phyloP scores from a whole-genome alignment of 2,113 vertebrate species.

The Triplophysa siluroides region DNA sequence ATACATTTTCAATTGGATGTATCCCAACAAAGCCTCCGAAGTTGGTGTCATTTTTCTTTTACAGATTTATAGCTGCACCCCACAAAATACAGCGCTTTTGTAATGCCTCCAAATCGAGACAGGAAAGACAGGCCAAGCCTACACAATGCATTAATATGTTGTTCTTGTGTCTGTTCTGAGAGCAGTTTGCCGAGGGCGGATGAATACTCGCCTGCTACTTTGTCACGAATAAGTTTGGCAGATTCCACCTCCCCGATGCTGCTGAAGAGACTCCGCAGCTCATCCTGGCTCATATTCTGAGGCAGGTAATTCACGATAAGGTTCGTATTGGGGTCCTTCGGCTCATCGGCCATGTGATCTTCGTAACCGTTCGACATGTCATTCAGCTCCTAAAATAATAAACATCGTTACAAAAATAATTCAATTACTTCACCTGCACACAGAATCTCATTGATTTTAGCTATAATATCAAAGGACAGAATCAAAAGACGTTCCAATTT shows the following conservation, averaged over 20 bases:
- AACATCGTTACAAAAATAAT: no score
- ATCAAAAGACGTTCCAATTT: no score
- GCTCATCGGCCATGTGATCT: slow-evolving; percentile 98
- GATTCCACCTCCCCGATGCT: slow-evolving; percentile 97
- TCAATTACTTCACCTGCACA: neutral
- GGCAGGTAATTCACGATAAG: slow-evolving; percentile 98
- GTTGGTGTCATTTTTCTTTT: no score
- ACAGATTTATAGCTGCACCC: no score
- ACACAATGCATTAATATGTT: neutral
- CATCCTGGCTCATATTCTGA: slow-evolving; percentile 98
- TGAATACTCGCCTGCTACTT: slow-evolving; percentile 88
- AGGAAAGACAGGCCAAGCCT: neutral
- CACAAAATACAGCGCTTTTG: no score
- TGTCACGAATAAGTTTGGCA: slow-evolving; percentile 97
- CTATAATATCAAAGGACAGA: no score
- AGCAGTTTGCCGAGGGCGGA: neutral
- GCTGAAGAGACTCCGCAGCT: slow-evolving; percentile 94
- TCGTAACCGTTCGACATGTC: slow-evolving; percentile 99
- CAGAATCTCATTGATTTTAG: no score
- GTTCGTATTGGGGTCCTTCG: slow-evolving; percentile 93
- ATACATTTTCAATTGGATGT: no score
- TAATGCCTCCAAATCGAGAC: no score
- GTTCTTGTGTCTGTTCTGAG: neutral
- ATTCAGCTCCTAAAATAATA: slow-evolving; percentile 76
- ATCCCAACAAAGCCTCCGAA: no score